Evolutionary conservation across 2,888 invertebrate species (phyloP).

Genomic region (Calameuta filiformis): DNA sequence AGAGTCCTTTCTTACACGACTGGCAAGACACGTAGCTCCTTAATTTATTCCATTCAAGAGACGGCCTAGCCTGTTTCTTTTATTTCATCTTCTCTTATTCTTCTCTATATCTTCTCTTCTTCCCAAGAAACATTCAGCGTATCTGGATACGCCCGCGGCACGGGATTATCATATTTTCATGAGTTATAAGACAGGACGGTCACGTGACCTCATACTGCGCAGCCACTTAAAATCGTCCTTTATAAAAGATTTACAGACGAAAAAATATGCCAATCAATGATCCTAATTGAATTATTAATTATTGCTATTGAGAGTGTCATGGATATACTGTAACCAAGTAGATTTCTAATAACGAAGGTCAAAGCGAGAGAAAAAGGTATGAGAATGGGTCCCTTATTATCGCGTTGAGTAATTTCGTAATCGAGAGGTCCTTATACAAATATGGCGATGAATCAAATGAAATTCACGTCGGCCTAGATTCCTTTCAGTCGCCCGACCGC

Average conservation of each 20-base stretch:
- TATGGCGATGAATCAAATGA: conserved; percentile 16
- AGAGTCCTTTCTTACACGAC: not conserved
- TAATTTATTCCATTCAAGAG: not conserved
- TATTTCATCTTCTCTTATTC: not conserved
- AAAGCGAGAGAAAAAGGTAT: not conserved
- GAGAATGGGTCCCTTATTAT: not conserved
- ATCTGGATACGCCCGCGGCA: not conserved
- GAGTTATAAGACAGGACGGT: not conserved
- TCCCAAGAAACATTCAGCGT: not conserved
- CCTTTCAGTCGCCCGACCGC: conserved; percentile 1
- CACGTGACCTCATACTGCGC: not conserved
- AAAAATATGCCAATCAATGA: not conserved
- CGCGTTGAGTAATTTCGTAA: not conserved
- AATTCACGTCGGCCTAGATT: conserved; percentile 16
- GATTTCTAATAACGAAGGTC: not conserved
- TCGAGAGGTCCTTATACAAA: conserved; percentile 8
- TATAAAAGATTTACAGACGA: not conserved
- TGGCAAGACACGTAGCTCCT: not conserved
- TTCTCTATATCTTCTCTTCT: not conserved
- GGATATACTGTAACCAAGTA: not conserved
- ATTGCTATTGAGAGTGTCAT: not conserved
- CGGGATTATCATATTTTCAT: not conserved
- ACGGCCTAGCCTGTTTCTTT: not conserved
- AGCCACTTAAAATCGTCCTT: not conserved
- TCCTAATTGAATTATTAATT: not conserved